These are phyloP conservation scores for Danionella cerebrum DNA, from an alignment of 2,113 vertebrate genomes.

Conservation along the genomic window DNA sequence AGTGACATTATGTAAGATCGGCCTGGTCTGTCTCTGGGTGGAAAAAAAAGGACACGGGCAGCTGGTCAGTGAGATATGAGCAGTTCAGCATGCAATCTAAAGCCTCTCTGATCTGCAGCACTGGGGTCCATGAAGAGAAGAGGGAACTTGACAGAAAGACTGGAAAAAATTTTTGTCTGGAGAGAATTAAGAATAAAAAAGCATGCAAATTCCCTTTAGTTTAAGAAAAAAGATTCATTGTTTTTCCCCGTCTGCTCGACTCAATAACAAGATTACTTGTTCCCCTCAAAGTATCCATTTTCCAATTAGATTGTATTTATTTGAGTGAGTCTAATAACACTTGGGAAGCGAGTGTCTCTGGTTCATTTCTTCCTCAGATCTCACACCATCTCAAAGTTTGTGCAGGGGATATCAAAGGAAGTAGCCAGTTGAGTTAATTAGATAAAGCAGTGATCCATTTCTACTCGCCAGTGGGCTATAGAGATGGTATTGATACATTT, in stretches of 20 bases:
- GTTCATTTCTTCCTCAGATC: not conserved
- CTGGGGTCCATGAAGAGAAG: too few species aligned
- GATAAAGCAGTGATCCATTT: not conserved
- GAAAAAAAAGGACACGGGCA: too few species aligned
- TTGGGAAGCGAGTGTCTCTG: slow-evolving; percentile 17
- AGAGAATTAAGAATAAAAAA: too few species aligned
- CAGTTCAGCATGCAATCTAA: too few species aligned
- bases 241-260: not conserved
- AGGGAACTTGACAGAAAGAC: too few species aligned
- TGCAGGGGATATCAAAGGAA: not conserved
- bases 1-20: too few species aligned
- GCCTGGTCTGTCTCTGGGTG: too few species aligned
- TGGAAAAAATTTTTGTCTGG: not conserved
- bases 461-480: not conserved
- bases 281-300: not conserved
- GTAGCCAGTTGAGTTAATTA: not conserved
- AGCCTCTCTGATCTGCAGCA: too few species aligned
- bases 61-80: too few species aligned
- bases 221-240: not conserved
- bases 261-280: slow-evolving; percentile 29
- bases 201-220: too few species aligned
- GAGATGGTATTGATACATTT: not conserved
- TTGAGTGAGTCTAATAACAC: slow-evolving; percentile 5
- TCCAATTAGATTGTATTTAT: slow-evolving; percentile 20
- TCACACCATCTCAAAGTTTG: not conserved